Evolutionary conservation across 2,113 vertebrate genomes (phyloP).

Genomic region (Copsychus sechellarum): DNA sequence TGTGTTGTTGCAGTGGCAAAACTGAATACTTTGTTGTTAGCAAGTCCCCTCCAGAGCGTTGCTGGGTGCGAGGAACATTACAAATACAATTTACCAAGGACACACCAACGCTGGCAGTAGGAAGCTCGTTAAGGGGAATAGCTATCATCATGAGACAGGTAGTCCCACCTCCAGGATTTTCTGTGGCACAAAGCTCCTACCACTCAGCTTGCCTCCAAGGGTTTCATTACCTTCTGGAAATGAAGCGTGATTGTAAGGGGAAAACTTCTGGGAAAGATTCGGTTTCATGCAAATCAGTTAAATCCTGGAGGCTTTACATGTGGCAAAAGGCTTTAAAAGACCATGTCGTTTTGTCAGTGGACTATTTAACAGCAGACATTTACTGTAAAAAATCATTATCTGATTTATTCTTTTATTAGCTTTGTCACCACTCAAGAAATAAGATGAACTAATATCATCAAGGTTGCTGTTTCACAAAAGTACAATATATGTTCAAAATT

Average conservation of each 20-base stretch:
- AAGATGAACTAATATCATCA: not conserved
- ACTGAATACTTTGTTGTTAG: not conserved
- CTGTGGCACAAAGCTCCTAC: not conserved
- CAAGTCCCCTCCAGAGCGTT: not conserved
- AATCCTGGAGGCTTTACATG: not conserved
- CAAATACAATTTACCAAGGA: constrained; percentile 6
- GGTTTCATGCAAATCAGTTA: not conserved
- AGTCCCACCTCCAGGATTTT: constrained; percentile 40
- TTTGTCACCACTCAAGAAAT: not conserved
- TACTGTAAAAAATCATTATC: constrained; percentile 1
- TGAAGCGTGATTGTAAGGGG: not conserved
- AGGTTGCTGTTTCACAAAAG: not conserved
- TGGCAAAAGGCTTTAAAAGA: constrained; percentile 27
- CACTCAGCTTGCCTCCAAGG: not conserved
- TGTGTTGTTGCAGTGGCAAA: not conserved
- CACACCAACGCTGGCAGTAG: not conserved
- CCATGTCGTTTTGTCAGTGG: not conserved
- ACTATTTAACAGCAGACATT: not conserved
- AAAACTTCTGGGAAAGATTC: constrained; percentile 22
- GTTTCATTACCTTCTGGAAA: constrained; percentile 33
- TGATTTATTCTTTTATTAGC: constrained; percentile 23
- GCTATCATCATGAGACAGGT: not conserved
- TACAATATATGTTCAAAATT: not conserved
- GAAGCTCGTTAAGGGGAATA: not conserved
- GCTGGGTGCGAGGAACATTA: not conserved